Percentiles rank a stretch among this genome's conserved stretches.
Evolutionary conservation across 1,140 invertebrate genomes (phyloP).

Genomic region (Drosophila azteca): DNA sequence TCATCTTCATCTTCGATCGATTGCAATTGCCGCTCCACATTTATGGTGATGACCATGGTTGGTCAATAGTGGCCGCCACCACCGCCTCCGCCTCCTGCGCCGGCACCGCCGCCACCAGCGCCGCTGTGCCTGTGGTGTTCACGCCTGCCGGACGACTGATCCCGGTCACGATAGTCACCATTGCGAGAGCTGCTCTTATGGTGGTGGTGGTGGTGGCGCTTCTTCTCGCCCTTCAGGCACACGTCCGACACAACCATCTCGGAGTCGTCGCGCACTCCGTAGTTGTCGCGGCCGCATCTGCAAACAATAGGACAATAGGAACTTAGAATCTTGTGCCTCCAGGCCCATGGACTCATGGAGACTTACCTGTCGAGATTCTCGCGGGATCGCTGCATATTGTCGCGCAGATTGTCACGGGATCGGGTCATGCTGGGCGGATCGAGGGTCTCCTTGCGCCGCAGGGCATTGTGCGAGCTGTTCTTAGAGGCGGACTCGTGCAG

Average conservation of each 20-base stretch:
- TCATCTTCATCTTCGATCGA: slow-evolving; percentile 6
- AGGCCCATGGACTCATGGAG: neutral
- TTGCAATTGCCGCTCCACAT: slow-evolving; percentile 77
- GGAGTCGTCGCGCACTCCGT: slow-evolving; percentile 90
- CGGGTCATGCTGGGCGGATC: slow-evolving; percentile 86
- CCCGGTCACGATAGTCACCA: slow-evolving; percentile 76
- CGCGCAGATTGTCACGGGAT: slow-evolving; percentile 82
- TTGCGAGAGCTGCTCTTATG: slow-evolving; percentile 85
- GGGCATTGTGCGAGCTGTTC: slow-evolving; percentile 84
- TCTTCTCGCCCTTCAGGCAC: slow-evolving; percentile 87
- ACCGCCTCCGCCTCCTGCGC: slow-evolving; percentile 34
- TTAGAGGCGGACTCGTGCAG: slow-evolving; percentile 90
- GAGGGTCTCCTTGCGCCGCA: slow-evolving; percentile 88
- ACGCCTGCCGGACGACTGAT: slow-evolving; percentile 76
- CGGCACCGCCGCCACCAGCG: slow-evolving; percentile 39
- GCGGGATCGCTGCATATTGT: slow-evolving; percentile 83
- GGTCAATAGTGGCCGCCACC: slow-evolving; percentile 83
- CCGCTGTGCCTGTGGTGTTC: slow-evolving; percentile 80
- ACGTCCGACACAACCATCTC: slow-evolving; percentile 92
- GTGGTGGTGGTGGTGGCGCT: slow-evolving; percentile 92
- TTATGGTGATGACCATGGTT: slow-evolving; percentile 83
- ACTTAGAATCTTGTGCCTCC: neutral
- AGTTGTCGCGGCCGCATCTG: slow-evolving; percentile 84
- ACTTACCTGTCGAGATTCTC: slow-evolving; percentile 84
- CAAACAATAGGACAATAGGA: neutral